These are phyloP conservation scores for Microctenopoma steveboyesi DNA, from an alignment of 2,797 vertebrate species.

Conservation along the genomic window DNA sequence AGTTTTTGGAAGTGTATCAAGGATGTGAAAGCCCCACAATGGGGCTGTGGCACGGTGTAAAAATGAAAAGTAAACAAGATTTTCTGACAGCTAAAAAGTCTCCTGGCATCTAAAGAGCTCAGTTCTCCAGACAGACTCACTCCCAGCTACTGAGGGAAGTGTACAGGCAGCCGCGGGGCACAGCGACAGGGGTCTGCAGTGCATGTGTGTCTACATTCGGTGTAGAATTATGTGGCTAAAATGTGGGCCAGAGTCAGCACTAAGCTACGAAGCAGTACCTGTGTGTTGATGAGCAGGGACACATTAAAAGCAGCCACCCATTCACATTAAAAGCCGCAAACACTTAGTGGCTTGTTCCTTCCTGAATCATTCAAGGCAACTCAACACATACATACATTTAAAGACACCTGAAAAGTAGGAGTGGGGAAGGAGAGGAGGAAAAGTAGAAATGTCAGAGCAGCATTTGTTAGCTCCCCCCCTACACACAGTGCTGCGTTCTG, in stretches of 20 bases:
- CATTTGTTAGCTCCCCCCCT: constrained; percentile 21
- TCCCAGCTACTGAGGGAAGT: constrained; percentile 38
- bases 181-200: constrained; percentile 13
- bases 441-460: constrained; percentile 55
- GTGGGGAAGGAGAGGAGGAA: constrained; percentile 1
- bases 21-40: constrained; percentile 62
- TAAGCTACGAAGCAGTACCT: constrained; percentile 18
- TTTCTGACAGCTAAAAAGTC: constrained; percentile 77
- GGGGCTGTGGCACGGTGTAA: constrained; percentile 52
- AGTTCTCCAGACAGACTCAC: constrained; percentile 61
- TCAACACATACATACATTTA: constrained; percentile 30
- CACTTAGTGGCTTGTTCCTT: constrained; percentile 40
- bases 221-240: constrained; percentile 27
- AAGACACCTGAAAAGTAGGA: constrained; percentile 10
- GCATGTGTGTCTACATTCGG: not conserved
- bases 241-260: constrained; percentile 42
- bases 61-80: constrained; percentile 75
- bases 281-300: constrained; percentile 68
- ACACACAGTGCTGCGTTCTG: constrained; percentile 12
- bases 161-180: constrained; percentile 38
- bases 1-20: constrained; percentile 53
- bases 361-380: constrained; percentile 74
- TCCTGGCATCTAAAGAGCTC: constrained; percentile 57
- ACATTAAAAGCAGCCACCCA: constrained; percentile 69
- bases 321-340: constrained; percentile 49